These are phyloP conservation scores for Apostichopus leukothele DNA, from an alignment of 53 echinoderm and acorn worm species.

Conservation along the genomic window DNA sequence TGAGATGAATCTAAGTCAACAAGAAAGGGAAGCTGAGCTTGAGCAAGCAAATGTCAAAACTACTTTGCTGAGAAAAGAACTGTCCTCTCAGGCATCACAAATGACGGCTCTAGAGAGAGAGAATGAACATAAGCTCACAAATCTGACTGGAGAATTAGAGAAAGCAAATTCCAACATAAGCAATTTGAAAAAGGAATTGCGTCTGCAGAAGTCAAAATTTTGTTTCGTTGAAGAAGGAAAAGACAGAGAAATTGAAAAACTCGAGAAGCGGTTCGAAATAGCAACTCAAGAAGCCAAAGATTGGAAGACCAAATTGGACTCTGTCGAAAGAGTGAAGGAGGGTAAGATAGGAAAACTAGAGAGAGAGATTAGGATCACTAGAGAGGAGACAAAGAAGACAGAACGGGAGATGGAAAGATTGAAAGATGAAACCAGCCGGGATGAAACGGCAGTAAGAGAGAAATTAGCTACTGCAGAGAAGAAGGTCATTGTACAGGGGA, in stretches of 20 bases:
- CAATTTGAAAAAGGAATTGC: slow-evolving; percentile 16
- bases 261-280: slow-evolving; percentile 16
- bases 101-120: slow-evolving; percentile 11
- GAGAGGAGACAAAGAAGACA: slow-evolving; percentile 11
- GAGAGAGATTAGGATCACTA: slow-evolving; percentile 24
- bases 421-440: background rate
- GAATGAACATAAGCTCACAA: background rate
- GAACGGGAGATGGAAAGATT: background rate
- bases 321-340: slow-evolving; percentile 5
- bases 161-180: background rate
- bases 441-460: background rate
- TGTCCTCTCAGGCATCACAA: slow-evolving; percentile 15
- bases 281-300: slow-evolving; percentile 44
- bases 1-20: background rate
- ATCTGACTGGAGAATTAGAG: background rate
- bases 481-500: slow-evolving; percentile 41
- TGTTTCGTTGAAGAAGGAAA: background rate
- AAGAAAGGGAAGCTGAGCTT: background rate
- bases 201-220: background rate
- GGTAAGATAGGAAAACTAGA: slow-evolving; percentile 14
- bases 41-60: slow-evolving; percentile 1
- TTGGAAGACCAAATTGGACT: slow-evolving; percentile 35
- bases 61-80: slow-evolving; percentile 27
- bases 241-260: slow-evolving; percentile 12
- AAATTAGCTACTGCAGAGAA: slow-evolving; percentile 35